Base-by-base conservation (phyloP, 1,140 invertebrate genomes). In the Parasteatoda tepidariorum region DNA sequence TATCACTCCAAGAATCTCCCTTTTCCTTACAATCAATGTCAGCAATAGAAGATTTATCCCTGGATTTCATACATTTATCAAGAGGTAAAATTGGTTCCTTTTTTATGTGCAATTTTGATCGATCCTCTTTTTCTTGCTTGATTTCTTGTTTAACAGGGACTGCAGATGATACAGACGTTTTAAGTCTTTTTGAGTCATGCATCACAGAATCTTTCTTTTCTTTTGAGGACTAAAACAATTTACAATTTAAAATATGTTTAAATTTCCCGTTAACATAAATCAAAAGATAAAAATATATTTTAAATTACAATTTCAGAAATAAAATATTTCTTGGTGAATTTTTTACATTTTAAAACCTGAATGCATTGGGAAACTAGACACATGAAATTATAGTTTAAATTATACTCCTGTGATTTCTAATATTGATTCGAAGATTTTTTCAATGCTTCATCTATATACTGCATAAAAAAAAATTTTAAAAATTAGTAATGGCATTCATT, bases 91-190 rank as follows among this genome's bases (percentile, higher is more conserved):
- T 24, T 55, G 38, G 24, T 33, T 54, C 38, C 22, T 71, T 71
- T 26, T 71, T 71, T 13, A 71, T n/a, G 18, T 34, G 18, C 18
- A n/a, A 2, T 55, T 71, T 71, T 24, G 38, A 5, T 67, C 33
- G 64, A 34, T 83, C 81, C 66, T 82, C 78, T 48, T 70, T 83
- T 74, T 83, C 81, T 30, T 74, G 68, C 18, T 83, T 83, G 6
- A 83, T 83, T 31, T 82, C 66, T n/a, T n/a, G n/a, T 30, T 82
- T 70, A n/a, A 26, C 13, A 59, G 64, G 30, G 30, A 67, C 38
- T n/a, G 48, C 3, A 30, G 76, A 30, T 15, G 57, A 34, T 18
- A n/a, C 2, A 34, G 59, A 48, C 26, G 54, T 41, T 64, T 82
- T 82, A 7, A 62, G 22, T 71, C 68, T 73, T 83, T 83, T 73